These are phyloP conservation scores for Bombus haemorrhoidalis DNA, from an alignment of 1,140 invertebrate species.

Conservation along the genomic window DNA sequence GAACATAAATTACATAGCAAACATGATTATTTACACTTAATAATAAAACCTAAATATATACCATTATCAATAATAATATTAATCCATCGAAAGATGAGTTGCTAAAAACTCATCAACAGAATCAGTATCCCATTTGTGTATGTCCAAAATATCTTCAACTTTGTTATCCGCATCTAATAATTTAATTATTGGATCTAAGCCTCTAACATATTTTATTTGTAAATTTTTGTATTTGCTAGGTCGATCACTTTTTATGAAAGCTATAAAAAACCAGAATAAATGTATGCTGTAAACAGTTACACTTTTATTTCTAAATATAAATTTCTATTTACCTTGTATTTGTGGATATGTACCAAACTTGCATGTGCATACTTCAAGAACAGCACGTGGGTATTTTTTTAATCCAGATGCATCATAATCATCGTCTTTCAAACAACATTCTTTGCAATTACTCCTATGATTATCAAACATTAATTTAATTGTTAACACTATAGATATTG, in stretches of 20 bases:
- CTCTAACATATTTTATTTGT: constrained; percentile 94
- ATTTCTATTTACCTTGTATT: constrained; percentile 88
- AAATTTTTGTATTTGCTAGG: constrained; percentile 94
- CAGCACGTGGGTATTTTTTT: constrained; percentile 92
- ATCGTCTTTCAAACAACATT: constrained; percentile 88
- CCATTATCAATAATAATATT: constrained; percentile 33
- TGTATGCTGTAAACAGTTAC: not conserved
- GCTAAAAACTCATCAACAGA: constrained; percentile 96
- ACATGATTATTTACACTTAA: constrained; percentile 35
- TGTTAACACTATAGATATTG: not conserved
- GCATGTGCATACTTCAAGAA: constrained; percentile 96
- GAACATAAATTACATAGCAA: constrained; percentile 9
- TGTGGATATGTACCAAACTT: constrained; percentile 98
- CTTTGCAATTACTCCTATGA: constrained; percentile 88
- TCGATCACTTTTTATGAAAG: constrained; percentile 95
- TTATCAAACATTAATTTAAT: not conserved
- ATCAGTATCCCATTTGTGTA: constrained; percentile 98
- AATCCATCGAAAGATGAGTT: constrained; percentile 88
- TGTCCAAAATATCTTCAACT: constrained; percentile 93
- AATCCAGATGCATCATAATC: constrained; percentile 85
- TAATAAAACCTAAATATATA: constrained; percentile 16
- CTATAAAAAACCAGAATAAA: constrained; percentile 79
- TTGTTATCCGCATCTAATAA: constrained; percentile 92
- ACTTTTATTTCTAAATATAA: not conserved
- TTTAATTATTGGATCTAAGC: constrained; percentile 96